phyloP scores from a whole-genome alignment of 1,140 invertebrate species.

The Habropoda laboriosa region DNA sequence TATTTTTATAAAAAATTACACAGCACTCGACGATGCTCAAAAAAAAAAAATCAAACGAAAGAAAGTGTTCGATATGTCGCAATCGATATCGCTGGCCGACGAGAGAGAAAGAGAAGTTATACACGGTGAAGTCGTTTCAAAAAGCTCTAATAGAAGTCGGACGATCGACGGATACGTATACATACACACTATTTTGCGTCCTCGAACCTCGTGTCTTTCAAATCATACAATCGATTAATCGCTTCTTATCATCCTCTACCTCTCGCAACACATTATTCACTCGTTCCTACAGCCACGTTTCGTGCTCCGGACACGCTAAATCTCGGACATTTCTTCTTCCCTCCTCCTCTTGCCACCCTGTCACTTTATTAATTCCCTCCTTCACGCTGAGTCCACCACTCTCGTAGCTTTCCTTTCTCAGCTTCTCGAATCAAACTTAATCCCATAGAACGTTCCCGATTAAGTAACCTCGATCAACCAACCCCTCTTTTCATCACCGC shows the following conservation, averaged over 20 bases:
- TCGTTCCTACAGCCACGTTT: constrained; percentile 35
- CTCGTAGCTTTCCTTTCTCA: too few relatives aligned
- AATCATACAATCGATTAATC: constrained; percentile 70
- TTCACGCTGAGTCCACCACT: neutral
- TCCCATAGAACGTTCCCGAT: neutral
- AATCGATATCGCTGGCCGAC: neutral
- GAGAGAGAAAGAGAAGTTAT: neutral
- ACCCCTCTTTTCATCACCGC: constrained; percentile 42
- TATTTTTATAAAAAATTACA: constrained; percentile 34
- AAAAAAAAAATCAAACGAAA: neutral
- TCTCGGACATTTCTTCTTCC: constrained; percentile 56
- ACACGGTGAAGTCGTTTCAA: neutral
- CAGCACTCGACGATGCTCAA: neutral
- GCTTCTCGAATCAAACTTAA: neutral
- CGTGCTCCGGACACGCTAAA: constrained; percentile 78
- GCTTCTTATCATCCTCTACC: constrained; percentile 53
- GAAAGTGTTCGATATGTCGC: neutral
- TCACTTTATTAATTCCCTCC: neutral
- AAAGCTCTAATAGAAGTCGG: neutral
- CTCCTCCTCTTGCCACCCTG: neutral
- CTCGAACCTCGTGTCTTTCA: constrained; percentile 73
- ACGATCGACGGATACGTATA: neutral
- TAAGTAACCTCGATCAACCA: neutral
- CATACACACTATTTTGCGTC: constrained; percentile 58
- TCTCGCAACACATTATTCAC: constrained; percentile 33